phyloP scores from a whole-genome alignment of 2,113 vertebrate genomes.

The Sorex araneus region DNA sequence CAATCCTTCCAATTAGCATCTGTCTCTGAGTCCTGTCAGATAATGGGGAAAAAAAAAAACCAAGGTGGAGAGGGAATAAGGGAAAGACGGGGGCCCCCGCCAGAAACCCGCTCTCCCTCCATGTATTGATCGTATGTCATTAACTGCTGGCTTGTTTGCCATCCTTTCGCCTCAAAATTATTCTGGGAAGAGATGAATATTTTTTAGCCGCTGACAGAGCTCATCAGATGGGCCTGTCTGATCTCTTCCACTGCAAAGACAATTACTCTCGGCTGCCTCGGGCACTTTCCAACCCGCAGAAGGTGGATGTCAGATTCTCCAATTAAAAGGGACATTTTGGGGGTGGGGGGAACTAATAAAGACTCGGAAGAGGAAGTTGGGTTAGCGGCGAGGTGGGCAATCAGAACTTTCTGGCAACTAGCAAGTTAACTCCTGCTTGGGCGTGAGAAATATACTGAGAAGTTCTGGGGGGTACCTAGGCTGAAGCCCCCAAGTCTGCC shows the following conservation, averaged over 20 bases:
- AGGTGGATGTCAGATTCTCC: slow-evolving; percentile 74
- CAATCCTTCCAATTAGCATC: slow-evolving; percentile 36
- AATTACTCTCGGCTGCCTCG: slow-evolving; percentile 74
- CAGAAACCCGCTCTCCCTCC: neutral
- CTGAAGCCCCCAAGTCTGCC: neutral
- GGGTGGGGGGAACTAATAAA: slow-evolving; percentile 25
- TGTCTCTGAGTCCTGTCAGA: slow-evolving; percentile 15
- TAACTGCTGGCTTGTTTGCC: slow-evolving; percentile 40
- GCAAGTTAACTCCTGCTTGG: neutral
- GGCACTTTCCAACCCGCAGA: slow-evolving; percentile 68
- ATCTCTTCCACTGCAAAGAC: slow-evolving; percentile 75
- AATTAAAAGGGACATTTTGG: slow-evolving; percentile 75
- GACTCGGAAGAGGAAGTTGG: slow-evolving; percentile 40
- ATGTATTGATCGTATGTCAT: slow-evolving; percentile 44
- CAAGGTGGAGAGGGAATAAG: neutral
- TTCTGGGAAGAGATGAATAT: slow-evolving; percentile 66
- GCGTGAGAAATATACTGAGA: neutral
- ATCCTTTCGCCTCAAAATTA: slow-evolving; percentile 68
- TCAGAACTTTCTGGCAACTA: neutral
- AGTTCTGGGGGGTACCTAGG: neutral
- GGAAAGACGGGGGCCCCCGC: neutral
- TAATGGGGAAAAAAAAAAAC: neutral
- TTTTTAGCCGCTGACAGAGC: slow-evolving; percentile 59
- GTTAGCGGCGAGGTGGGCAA: neutral
- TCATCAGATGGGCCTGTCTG: slow-evolving; percentile 48